Percentiles rank a stretch among this genome's conserved stretches.
These are phyloP conservation scores for Potamilus streckersoni DNA, from an alignment of 1,140 invertebrate genomes.

Conservation along the genomic window DNA sequence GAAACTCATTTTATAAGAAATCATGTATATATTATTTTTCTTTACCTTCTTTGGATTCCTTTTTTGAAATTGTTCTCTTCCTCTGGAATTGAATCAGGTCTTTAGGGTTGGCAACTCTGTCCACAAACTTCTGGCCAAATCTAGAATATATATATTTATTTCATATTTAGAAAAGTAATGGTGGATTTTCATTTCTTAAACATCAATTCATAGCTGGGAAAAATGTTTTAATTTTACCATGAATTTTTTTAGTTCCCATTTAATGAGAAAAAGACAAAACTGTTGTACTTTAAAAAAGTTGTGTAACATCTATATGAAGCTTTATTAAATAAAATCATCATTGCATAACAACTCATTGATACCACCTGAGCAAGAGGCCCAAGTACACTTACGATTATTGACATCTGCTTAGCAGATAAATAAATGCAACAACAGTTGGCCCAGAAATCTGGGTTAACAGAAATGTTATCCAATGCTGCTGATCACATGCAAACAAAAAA, in stretches of 20 bases:
- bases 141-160: constrained; percentile 57
- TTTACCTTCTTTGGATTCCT: constrained; percentile 43
- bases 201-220: background rate
- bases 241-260: too few relatives aligned
- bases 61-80: constrained; percentile 42
- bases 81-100: constrained; percentile 67
- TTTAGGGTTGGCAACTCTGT: constrained; percentile 73
- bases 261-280: background rate
- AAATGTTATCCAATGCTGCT: too few relatives aligned
- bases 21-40: background rate
- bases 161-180: background rate
- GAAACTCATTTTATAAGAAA: background rate
- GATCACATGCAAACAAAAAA: too few relatives aligned
- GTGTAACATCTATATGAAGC: background rate
- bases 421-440: too few relatives aligned
- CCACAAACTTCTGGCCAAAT: constrained; percentile 80
- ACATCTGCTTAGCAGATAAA: too few relatives aligned
- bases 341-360: too few relatives aligned
- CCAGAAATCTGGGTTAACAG: too few relatives aligned
- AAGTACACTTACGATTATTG: too few relatives aligned
- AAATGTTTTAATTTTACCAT: background rate
- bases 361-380: too few relatives aligned
- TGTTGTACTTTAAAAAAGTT: background rate
- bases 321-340: too few relatives aligned
- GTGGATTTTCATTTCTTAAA: background rate